Evolutionary conservation across 92 coral and sea anemone species (phyloP).

Genomic region (Phenganax stokvisi): DNA sequence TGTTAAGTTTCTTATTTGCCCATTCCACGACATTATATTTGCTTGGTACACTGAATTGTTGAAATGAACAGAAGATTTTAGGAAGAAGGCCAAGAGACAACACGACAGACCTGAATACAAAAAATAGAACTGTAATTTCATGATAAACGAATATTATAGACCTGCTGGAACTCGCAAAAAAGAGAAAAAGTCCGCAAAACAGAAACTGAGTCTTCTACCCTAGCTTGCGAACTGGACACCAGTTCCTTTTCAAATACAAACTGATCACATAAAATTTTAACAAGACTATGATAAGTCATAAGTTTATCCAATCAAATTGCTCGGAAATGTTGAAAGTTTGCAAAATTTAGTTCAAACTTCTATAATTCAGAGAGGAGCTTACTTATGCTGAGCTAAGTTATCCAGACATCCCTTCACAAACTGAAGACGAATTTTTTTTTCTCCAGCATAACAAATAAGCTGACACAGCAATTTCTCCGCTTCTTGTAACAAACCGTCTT

Average conservation of each 20-base stretch:
- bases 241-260: too few species aligned
- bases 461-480: slow-evolving; percentile 95
- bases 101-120: slow-evolving; percentile 68
- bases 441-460: slow-evolving; percentile 92
- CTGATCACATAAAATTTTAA: too few species aligned
- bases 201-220: too few species aligned
- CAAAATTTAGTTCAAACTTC: not conserved
- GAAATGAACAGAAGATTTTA: slow-evolving; percentile 87
- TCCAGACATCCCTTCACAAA: slow-evolving; percentile 90
- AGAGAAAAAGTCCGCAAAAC: not conserved
- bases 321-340: not conserved
- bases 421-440: slow-evolving; percentile 85
- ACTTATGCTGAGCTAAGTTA: slow-evolving; percentile 88
- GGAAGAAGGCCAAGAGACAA: slow-evolving; percentile 93
- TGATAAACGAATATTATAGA: not conserved
- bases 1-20: slow-evolving; percentile 75
- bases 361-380: slow-evolving; percentile 6
- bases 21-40: slow-evolving; percentile 76
- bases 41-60: slow-evolving; percentile 84
- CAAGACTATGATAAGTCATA: too few species aligned
- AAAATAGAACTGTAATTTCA: not conserved
- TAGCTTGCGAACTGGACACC: too few species aligned
- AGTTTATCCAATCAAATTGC: too few species aligned
- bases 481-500: slow-evolving; percentile 89
- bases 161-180: not conserved